These are phyloP conservation scores for Harpagoxenus sublaevis DNA, from an alignment of 2,888 invertebrate species.

Conservation along the genomic window DNA sequence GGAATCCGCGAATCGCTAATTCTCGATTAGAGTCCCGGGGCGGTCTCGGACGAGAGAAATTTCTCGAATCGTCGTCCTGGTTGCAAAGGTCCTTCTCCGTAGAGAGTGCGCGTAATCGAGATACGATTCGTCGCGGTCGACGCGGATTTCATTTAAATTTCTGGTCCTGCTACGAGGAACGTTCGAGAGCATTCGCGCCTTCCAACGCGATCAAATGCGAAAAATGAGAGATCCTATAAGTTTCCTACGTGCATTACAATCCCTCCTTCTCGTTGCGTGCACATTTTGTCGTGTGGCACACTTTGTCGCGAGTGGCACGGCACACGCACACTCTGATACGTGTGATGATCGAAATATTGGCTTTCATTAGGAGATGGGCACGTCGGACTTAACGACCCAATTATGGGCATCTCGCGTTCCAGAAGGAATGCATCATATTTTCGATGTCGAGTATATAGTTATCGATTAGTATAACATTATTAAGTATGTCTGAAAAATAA, in stretches of 20 bases:
- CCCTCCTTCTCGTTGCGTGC: constrained; percentile 27
- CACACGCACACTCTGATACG: constrained; percentile 39
- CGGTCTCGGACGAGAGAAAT: not conserved
- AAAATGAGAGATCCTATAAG: not conserved
- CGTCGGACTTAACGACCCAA: not conserved
- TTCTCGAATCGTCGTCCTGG: constrained; percentile 18
- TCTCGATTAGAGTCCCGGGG: constrained; percentile 10
- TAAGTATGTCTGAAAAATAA: not conserved
- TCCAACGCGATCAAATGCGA: not conserved
- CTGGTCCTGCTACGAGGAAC: not conserved
- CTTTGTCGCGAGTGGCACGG: constrained; percentile 51
- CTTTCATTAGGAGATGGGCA: constrained; percentile 48
- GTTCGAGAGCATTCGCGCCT: constrained; percentile 1
- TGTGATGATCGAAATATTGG: constrained; percentile 39
- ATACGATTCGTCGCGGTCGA: constrained; percentile 5
- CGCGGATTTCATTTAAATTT: not conserved
- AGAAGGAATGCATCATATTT: constrained; percentile 18
- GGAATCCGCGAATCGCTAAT: constrained; percentile 26
- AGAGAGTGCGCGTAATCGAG: not conserved
- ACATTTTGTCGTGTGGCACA: constrained; percentile 49
- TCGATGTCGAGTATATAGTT: not conserved
- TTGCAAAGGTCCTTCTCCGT: not conserved
- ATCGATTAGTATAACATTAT: not conserved
- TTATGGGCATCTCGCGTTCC: not conserved
- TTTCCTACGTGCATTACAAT: constrained; percentile 21